Conservation (phyloP, 2,888 invertebrate species). For the Cepaea hortensis region DNA sequence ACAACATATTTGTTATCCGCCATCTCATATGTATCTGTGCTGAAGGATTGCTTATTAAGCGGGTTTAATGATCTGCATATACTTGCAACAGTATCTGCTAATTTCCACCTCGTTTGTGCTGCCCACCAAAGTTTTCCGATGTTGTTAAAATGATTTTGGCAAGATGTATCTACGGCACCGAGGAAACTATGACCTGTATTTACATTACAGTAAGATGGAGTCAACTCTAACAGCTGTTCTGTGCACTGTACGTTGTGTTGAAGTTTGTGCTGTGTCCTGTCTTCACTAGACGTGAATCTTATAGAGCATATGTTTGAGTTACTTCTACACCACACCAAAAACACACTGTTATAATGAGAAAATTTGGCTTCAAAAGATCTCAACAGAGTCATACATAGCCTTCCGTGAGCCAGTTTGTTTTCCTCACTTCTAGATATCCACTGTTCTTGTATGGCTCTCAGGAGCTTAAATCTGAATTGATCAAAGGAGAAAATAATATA, state of each 20-base stretch:
- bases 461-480: neutral
- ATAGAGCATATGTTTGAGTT: too few species aligned
- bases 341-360: neutral
- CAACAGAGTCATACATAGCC: too few species aligned
- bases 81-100: neutral
- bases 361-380: neutral
- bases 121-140: neutral
- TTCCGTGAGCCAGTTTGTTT: neutral
- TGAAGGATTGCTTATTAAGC: neutral
- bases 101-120: neutral
- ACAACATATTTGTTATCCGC: constrained; percentile 78
- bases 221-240: neutral
- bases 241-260: neutral
- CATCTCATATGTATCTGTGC: constrained; percentile 63
- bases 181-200: neutral
- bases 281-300: neutral
- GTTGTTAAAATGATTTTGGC: neutral
- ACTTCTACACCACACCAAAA: too few species aligned
- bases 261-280: neutral
- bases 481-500: neutral
- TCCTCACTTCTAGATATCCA: neutral
- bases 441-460: neutral
- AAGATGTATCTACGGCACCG: too few species aligned
- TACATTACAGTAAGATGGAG: neutral
- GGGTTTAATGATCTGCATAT: neutral